Base-by-base conservation (phyloP, 2,113 vertebrate species). In the Sterna hirundo region DNA sequence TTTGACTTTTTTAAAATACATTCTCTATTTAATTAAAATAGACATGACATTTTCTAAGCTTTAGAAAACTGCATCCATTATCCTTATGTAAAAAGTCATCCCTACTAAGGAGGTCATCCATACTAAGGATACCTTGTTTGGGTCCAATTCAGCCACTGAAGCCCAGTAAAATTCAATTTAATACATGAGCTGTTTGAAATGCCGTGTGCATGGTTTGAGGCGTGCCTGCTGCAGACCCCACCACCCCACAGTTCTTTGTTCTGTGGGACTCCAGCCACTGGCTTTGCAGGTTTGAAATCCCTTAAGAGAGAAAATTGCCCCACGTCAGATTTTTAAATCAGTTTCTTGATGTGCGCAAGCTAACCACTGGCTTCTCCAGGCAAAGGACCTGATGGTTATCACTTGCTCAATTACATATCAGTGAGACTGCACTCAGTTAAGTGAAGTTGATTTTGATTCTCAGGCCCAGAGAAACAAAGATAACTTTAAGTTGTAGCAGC, bases 351-450 rank as follows among this genome's bases (percentile, higher is more conserved):
- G 84, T 94, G 86, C 30, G 42, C 88, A 90, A 96, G 58, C 65
- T 64, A 93, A 70, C 22, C 5, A 5, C 49, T 93, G 0, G 0
- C 32, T 87, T 94, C 79, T 96, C 61, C 71, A 55, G 69, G 85
- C 65, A 72, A 82, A 78, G 65, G 62, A 86, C 79, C 64, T 38
- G 94, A 90, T 95, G 88, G 82, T 93, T 96, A 94, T 95, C 88
- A 22, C 72, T 69, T 29, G 25, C 55, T 79, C 81, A 81, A 14
- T 93, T 93, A 83, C 38, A 46, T 82, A 65, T 81, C 61, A 72
- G 30, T 44, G 84, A 86, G 62, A 25, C 62, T 76, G 44, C 19
- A 10, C 17, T 69, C 15, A 15, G 44, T 79, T 79, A 87, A 70
- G 66, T 57, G 58, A 74, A 70, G 82, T 29, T 94, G 79, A 51